Evolutionary conservation across 2,888 invertebrate genomes (phyloP), one percentile per base, ranked within the genome.

Genomic region (Polydrusus tereticollis): DNA sequence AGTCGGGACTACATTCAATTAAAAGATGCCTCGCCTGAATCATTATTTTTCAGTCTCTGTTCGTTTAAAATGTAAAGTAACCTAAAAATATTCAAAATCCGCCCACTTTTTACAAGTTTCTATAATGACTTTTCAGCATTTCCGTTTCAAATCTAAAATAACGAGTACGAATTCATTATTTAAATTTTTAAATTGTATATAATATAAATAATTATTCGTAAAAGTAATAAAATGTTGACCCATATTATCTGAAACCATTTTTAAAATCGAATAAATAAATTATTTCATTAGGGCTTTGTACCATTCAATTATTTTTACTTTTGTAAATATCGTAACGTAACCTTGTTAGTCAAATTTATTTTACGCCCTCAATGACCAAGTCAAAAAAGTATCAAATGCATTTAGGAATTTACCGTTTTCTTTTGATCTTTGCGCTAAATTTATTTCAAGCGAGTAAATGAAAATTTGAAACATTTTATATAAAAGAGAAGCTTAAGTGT

Each of bases 61-160:
- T 55, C 29, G 29, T 55, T 29, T 55, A 55, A 55, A 55, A 55
- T 55, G 52, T 55, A 55, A 55, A 55, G 18, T 55, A 55, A 55
- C 29, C 29, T 55, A 55, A 55, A 52, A 55, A 55, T 55, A 55
- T 55, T 55, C 52, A 29, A 29, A 55, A 55, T 55, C 29, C 23
- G 16, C 29, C 16, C 52, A 55, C 52, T 55, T 29, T 29, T 55
- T 29, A 10, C 47, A 26, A 55, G 29, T 55, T 55, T 29, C 29
- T 23, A 29, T 55, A 55, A 55, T 29, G 52, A 26, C 52, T 55
- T 29, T 55, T 55, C 26, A 29, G 52, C 10, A 55, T 55, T 29
- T 23, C 52, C 26, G 16, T 23, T 55, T 29, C 7, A 18, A 55
- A 55, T 55, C 16, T 29, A 55, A 55, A 55, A 55, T 55, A 55